Evolutionary conservation across 2,888 invertebrate species (phyloP).

Genomic region (Protophormia terraenovae): DNA sequence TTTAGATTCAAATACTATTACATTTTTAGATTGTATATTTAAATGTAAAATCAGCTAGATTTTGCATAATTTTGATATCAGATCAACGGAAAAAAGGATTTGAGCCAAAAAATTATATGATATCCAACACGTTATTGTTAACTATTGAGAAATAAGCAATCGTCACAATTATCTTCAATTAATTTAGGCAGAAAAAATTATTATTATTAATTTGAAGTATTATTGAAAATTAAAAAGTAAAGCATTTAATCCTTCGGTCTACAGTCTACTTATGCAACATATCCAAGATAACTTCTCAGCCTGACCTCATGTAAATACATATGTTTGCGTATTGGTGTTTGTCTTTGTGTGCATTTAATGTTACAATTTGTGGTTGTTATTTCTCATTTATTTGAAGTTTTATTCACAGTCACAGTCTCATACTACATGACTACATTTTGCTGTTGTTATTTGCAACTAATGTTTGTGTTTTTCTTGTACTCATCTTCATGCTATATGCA

Average conservation of each 20-base stretch:
- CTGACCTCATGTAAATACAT: not conserved
- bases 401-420: slow-evolving; percentile 46
- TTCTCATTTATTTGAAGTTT: slow-evolving; percentile 60
- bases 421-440: slow-evolving; percentile 13
- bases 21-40: too few species aligned
- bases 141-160: too few species aligned
- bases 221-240: too few species aligned
- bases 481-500: not conserved
- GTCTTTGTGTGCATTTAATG: slow-evolving; percentile 41
- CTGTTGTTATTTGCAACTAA: slow-evolving; percentile 7
- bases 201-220: too few species aligned
- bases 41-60: too few species aligned
- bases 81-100: not conserved
- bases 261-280: too few species aligned
- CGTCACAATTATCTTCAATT: too few species aligned
- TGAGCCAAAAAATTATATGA: not conserved
- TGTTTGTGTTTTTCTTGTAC: not conserved
- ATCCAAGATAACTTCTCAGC: not conserved
- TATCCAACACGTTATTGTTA: too few species aligned
- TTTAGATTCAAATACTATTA: too few species aligned
- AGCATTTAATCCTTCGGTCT: too few species aligned
- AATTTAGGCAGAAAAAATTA: too few species aligned
- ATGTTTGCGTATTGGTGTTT: not conserved
- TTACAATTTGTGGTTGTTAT: slow-evolving; percentile 60
- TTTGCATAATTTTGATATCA: too few species aligned